Conservation (phyloP, 2,888 invertebrate species). For the Nasonovia ribisnigri region DNA sequence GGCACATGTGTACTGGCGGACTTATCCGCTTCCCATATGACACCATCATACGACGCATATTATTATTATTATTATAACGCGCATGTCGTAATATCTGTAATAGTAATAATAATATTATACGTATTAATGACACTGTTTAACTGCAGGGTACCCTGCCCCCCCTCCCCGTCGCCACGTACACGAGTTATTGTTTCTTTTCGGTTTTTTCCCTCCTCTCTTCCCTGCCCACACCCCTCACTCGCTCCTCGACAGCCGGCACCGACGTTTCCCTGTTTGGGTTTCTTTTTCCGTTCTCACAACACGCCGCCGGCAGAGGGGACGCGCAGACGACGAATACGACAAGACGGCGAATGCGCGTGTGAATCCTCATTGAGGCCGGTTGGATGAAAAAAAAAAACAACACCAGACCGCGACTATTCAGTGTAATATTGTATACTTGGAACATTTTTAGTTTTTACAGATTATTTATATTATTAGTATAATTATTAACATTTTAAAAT, state of each 20-base stretch:
- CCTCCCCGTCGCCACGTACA: background rate
- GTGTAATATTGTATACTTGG: background rate
- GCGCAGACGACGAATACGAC: background rate
- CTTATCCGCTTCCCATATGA: constrained; percentile 52
- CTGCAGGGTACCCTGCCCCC: background rate
- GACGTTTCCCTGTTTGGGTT: background rate
- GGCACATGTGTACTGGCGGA: constrained; percentile 5
- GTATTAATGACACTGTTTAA: constrained; percentile 13
- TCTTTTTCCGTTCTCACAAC: constrained; percentile 9
- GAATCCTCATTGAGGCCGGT: background rate
- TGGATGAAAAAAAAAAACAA: background rate
- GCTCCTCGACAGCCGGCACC: background rate
- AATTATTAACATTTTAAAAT: too few species aligned
- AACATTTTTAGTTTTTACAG: too few species aligned
- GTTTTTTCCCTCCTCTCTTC: background rate
- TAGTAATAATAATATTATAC: background rate
- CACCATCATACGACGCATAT: constrained; percentile 6
- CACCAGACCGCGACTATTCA: background rate
- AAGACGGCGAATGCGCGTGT: background rate
- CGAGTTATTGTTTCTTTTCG: background rate
- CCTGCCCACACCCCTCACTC: too few species aligned
- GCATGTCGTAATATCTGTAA: background rate
- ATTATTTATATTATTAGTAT: too few species aligned
- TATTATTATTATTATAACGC: background rate
- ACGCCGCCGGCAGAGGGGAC: background rate